Base-by-base conservation (phyloP, 2,888 invertebrate species). In the Pseudococcus longispinus region DNA sequence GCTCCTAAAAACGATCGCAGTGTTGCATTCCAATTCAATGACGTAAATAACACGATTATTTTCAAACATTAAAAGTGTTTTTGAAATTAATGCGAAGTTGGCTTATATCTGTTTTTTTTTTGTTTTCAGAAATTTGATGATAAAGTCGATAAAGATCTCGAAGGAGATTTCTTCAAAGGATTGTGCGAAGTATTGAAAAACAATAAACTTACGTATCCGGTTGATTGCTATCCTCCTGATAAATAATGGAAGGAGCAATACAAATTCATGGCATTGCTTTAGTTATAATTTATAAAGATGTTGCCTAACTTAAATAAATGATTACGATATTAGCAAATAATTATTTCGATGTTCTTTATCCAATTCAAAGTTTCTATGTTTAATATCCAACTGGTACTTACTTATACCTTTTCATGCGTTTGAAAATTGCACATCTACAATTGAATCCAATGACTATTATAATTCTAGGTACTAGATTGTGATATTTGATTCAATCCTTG, bases 1-100 rank as follows among this genome's bases (percentile, higher is more conserved):
- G n/a, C 42, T 42, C 77, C 77, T 80, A 80, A 80, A 42, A 80
- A 80, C 20, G 77, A 80, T 15, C 37, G 42, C 2, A 20, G n/a
- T 5, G 42, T 80, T 13, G 32, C 77, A 20, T 37, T 80, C 42
- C 42, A 42, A 13, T 42, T 42, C 23, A 20, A 42, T 20, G 77
- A 80, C 26, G 77, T 80, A 80, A 70, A 18, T 70, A 1, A 65
- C 20, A 11, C 9, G 20, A 65, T 65, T 26, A 37, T 37, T 37
- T 37, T 37, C 37, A 37, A 37, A 37, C 9, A 4, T 37, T 37
- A 46, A 46, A 11, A 46, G 15, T 8, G 3, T 1, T 46, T 15
- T 15, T 46, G 3, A 65, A 65, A 5, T 70, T 18, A 29, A 29
- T 65, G 6, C 18, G 29, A 70, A 29, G 4, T 1, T 29, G 26